These are phyloP conservation scores for Caenorhabditis sp. DNA, from an alignment of 2,888 invertebrate genomes.

Conservation along the genomic window DNA sequence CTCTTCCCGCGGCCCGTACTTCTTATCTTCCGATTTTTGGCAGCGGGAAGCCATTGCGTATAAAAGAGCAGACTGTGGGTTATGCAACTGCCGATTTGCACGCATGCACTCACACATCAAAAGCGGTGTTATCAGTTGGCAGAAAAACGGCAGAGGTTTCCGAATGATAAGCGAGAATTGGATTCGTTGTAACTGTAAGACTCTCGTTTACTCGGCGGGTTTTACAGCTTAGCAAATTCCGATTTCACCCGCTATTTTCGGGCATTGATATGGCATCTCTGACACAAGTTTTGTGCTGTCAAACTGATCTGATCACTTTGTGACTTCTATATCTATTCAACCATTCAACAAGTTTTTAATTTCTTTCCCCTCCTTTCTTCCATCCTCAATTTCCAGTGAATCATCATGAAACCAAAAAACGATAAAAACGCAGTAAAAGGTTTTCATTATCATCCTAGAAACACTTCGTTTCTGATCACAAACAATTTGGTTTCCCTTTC, in stretches of 20 bases:
- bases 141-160: not conserved
- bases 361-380: not conserved
- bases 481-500: slow-evolving; percentile 4
- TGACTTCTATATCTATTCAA: too few relatives aligned
- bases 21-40: not conserved
- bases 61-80: slow-evolving; percentile 6
- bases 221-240: not conserved
- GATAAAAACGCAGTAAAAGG: too few relatives aligned
- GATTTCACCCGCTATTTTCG: too few relatives aligned
- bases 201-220: not conserved
- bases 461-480: not conserved
- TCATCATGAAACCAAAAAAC: slow-evolving; percentile 2
- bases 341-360: too few relatives aligned
- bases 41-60: not conserved
- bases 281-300: too few relatives aligned
- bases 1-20: slow-evolving; percentile 7
- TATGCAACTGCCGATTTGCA: not conserved
- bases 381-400: not conserved
- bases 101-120: not conserved
- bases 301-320: too few relatives aligned
- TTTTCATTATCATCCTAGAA: slow-evolving; percentile 12
- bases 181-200: slow-evolving; percentile 16
- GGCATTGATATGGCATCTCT: too few relatives aligned
- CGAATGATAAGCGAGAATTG: not conserved
- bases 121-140: slow-evolving; percentile 5